Evolutionary conservation across 2,888 invertebrate genomes (phyloP).

Genomic region (Hetaerina titia): DNA sequence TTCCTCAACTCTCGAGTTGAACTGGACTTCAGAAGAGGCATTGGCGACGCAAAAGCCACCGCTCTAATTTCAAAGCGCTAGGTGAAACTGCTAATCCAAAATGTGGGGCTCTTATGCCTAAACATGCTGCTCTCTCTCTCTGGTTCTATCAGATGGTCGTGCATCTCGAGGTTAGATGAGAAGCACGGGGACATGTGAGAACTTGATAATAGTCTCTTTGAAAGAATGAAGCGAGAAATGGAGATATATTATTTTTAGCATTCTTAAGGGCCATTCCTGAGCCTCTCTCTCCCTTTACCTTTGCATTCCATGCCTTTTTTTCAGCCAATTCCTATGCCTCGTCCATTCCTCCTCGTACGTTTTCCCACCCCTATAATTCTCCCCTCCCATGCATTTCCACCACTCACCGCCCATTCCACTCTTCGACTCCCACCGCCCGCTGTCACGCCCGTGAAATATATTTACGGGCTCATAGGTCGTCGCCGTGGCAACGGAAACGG

Average conservation of each 20-base stretch:
- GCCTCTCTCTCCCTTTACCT: neutral
- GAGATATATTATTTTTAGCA: conserved; percentile 12
- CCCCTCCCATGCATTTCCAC: neutral
- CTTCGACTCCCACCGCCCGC: neutral
- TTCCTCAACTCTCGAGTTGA: neutral
- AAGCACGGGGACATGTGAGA: neutral
- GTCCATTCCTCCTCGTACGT: neutral
- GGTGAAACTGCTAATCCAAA: neutral
- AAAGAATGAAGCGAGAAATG: neutral
- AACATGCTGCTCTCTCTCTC: neutral
- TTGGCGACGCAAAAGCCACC: neutral
- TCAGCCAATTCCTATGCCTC: neutral
- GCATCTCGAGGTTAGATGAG: neutral
- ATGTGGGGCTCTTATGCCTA: neutral
- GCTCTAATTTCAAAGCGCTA: neutral
- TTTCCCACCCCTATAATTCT: conserved; percentile 10
- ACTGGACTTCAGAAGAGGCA: neutral
- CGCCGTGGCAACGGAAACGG: conserved; percentile 1
- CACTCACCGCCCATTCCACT: neutral
- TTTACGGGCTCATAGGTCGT: conserved; percentile 37
- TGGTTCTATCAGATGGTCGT: no score
- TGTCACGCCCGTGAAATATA: conserved; percentile 44
- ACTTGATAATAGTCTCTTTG: neutral
- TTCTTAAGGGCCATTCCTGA: neutral
- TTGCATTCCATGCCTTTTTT: neutral